phyloP scores from a whole-genome alignment of 1,140 invertebrate genomes.

The Micrasema minimum region DNA sequence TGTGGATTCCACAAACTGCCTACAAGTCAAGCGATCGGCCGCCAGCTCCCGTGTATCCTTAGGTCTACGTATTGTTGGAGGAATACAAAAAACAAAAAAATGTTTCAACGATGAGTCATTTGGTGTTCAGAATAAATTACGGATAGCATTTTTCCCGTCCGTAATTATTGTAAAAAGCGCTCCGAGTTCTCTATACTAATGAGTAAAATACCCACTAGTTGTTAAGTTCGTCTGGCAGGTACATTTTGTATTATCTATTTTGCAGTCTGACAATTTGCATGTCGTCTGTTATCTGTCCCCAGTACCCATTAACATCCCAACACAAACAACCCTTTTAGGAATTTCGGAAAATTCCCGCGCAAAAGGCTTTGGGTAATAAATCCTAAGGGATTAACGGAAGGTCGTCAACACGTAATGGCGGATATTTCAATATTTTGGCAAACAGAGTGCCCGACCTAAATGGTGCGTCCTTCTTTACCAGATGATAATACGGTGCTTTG shows the following conservation, averaged over 20 bases:
- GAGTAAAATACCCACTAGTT: neutral
- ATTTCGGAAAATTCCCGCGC: slow-evolving; percentile 14
- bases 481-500: neutral
- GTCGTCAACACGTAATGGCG: slow-evolving; percentile 15
- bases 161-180: no score
- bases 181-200: no score
- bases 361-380: slow-evolving; percentile 23
- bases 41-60: no score
- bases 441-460: no score
- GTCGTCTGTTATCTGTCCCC: slow-evolving; percentile 24
- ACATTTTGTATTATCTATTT: neutral
- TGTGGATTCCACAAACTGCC: no score
- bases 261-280: slow-evolving; percentile 22
- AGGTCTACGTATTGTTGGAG: no score
- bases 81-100: no score
- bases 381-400: slow-evolving; percentile 29
- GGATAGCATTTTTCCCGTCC: no score
- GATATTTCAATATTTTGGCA: no score
- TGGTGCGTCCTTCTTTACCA: neutral
- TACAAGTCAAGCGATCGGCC: no score
- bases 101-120: no score
- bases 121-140: no score
- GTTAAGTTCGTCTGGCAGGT: neutral
- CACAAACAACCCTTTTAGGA: slow-evolving; percentile 32
- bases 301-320: slow-evolving; percentile 5